Percentiles rank a stretch among this genome's conserved stretches.
phyloP scores from a whole-genome alignment of 2,113 vertebrate species.

The Entelurus aequoreus region DNA sequence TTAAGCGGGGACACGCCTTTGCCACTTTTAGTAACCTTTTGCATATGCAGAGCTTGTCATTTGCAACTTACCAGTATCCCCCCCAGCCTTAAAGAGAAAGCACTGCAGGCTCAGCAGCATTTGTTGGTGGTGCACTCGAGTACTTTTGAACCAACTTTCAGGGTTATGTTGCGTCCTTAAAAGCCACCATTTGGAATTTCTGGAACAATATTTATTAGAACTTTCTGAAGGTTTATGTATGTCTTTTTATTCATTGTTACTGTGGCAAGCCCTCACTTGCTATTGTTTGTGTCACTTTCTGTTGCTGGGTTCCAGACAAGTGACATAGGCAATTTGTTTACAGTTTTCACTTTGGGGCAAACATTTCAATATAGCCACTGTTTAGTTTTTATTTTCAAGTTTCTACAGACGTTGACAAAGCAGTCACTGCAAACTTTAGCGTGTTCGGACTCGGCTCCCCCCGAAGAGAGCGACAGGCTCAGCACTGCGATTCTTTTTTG shows the following conservation, averaged over 20 bases:
- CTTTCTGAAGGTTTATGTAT: constrained; percentile 49
- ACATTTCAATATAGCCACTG: not conserved
- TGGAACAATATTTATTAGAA: constrained; percentile 33
- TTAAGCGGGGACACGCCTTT: constrained; percentile 12
- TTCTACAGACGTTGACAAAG: no score
- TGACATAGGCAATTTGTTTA: not conserved
- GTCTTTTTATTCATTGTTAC: constrained; percentile 35
- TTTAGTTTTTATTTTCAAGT: no score
- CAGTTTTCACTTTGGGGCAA: not conserved
- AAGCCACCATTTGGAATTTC: constrained; percentile 32
- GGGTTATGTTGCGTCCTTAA: constrained; percentile 42
- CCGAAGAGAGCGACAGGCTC: no score
- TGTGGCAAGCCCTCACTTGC: not conserved
- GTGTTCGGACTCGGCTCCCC: no score
- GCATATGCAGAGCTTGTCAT: no score
- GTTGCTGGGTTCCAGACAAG: no score
- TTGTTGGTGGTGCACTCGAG: constrained; percentile 21
- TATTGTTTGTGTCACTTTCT: constrained; percentile 15
- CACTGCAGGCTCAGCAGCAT: constrained; percentile 19
- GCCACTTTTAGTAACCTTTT: not conserved
- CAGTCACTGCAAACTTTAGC: no score
- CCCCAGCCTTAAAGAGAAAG: constrained; percentile 21
- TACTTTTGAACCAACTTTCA: constrained; percentile 28
- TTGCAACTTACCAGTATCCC: not conserved
- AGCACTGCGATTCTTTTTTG: no score